phyloP scores from a whole-genome alignment of 2,797 vertebrate species.

The Apodemus agrarius region DNA sequence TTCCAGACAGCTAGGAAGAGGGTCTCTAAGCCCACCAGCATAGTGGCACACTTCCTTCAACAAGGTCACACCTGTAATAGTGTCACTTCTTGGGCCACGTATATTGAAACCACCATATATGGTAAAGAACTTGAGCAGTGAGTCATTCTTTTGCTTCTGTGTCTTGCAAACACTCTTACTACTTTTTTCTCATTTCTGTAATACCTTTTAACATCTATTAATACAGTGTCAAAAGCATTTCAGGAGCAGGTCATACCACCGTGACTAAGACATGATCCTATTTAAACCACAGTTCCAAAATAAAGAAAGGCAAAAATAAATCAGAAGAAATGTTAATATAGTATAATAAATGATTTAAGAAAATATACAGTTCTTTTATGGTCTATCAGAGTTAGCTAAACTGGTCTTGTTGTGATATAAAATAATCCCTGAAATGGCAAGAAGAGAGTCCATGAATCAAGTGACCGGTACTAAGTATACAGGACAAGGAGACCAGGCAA shows the following conservation, averaged over 20 bases:
- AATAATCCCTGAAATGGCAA: neutral
- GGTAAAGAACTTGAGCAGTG: neutral
- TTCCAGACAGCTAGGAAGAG: neutral
- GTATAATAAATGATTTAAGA: neutral
- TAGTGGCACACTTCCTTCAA: neutral
- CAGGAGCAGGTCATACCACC: neutral
- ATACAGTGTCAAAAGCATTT: conserved; percentile 17
- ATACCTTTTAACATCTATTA: conserved; percentile 21
- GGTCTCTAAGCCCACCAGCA: neutral
- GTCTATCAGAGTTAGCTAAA: neutral
- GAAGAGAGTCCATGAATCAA: neutral
- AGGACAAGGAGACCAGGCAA: neutral
- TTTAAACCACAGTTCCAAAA: conserved; percentile 12
- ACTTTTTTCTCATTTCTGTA: neutral
- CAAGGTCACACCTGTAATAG: neutral
- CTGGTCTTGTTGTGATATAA: neutral
- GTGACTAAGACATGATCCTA: neutral
- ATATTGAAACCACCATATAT: neutral
- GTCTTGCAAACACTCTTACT: neutral
- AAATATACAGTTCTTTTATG: neutral
- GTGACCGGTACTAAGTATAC: neutral
- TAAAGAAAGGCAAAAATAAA: neutral
- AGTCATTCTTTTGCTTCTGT: neutral
- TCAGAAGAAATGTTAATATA: conserved; percentile 1
- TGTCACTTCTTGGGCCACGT: neutral